Percentiles rank a stretch among this genome's conserved stretches.
Conservation (phyloP, 2,797 vertebrate genomes). For the Novumbra hubbsi region DNA sequence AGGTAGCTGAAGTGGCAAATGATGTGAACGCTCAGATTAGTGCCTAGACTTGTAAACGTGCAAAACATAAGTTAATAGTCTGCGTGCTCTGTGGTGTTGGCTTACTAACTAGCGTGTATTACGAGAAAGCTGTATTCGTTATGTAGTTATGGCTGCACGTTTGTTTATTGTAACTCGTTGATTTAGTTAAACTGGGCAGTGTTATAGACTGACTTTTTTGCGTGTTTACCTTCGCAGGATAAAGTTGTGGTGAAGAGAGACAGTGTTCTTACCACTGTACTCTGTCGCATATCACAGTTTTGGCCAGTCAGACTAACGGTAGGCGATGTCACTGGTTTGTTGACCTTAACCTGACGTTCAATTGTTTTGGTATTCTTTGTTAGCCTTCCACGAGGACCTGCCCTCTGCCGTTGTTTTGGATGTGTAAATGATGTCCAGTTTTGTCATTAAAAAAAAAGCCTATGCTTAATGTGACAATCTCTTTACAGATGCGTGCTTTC, state of each 20-base stretch:
- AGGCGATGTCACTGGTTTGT: slow-evolving; percentile 26
- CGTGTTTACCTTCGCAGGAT: slow-evolving; percentile 40
- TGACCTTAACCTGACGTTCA: background rate
- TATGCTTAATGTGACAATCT: background rate
- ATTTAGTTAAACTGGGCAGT: no score
- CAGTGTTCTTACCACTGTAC: slow-evolving; percentile 47
- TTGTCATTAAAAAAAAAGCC: background rate
- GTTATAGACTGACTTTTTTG: background rate
- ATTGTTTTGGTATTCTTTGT: background rate
- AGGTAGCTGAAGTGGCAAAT: slow-evolving; percentile 47
- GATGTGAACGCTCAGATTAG: background rate
- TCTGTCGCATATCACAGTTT: slow-evolving; percentile 60
- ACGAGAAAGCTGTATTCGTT: background rate
- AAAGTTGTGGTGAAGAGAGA: slow-evolving; percentile 44
- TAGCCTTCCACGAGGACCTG: background rate
- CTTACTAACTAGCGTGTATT: background rate
- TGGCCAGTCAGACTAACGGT: slow-evolving; percentile 75
- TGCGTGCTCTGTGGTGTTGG: no score
- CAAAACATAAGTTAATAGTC: no score
- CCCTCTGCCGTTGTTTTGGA: background rate
- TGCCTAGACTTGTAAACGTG: background rate
- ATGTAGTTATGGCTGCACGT: no score
- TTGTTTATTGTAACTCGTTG: no score
- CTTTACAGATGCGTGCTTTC: slow-evolving; percentile 57
- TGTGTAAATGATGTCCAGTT: background rate